Evolutionary conservation across 2,888 invertebrate genomes (phyloP).

Genomic region (Drosophila trichaetosa): DNA sequence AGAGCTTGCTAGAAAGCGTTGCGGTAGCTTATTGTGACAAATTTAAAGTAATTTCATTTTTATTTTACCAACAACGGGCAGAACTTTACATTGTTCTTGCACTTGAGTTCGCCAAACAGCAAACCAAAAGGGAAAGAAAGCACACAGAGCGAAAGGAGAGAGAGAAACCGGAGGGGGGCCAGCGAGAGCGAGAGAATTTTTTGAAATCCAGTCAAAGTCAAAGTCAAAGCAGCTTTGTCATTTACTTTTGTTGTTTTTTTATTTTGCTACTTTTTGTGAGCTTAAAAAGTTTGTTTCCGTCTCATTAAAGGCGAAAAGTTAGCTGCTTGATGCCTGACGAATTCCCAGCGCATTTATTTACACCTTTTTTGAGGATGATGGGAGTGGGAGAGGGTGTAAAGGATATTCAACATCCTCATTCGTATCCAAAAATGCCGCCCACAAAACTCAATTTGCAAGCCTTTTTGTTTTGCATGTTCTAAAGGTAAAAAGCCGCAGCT

Average conservation of each 20-base stretch:
- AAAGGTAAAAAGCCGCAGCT: constrained; percentile 69
- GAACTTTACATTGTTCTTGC: constrained; percentile 68
- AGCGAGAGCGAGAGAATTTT: not conserved
- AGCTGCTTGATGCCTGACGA: constrained; percentile 59
- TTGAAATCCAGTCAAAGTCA: constrained; percentile 61
- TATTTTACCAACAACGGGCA: constrained; percentile 65
- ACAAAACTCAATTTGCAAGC: constrained; percentile 60
- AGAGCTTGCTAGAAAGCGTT: constrained; percentile 22
- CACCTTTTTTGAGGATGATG: constrained; percentile 55
- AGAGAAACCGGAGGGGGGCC: not conserved
- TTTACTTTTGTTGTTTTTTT: constrained; percentile 39
- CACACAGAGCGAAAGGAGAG: constrained; percentile 10
- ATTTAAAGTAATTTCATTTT: constrained; percentile 82
- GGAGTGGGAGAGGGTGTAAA: not conserved
- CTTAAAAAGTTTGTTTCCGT: constrained; percentile 74
- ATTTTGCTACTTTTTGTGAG: constrained; percentile 15
- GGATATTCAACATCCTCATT: constrained; percentile 9
- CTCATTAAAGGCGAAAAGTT: constrained; percentile 72
- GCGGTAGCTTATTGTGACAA: constrained; percentile 78
- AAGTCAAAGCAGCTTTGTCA: constrained; percentile 61
- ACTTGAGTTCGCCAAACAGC: constrained; percentile 36
- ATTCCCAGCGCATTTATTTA: constrained; percentile 78
- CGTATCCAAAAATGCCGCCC: constrained; percentile 24
- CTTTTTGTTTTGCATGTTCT: constrained; percentile 73
- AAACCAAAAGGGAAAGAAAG: constrained; percentile 29